Base-by-base conservation (phyloP, 2,797 vertebrate species). In the Lepilemur ruficaudatus region DNA sequence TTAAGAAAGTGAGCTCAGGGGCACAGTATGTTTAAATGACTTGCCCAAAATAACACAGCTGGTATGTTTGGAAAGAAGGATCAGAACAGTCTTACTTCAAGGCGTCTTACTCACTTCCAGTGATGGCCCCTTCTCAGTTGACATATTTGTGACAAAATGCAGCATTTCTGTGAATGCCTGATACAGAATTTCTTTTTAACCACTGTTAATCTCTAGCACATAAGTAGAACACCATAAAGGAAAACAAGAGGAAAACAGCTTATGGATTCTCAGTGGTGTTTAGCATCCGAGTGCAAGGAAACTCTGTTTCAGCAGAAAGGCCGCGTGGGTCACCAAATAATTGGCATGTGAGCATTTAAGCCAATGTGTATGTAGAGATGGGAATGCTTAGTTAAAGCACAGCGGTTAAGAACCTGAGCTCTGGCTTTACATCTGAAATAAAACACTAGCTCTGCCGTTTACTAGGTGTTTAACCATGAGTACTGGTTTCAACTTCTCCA, bases 321-420 rank as follows among this genome's bases (percentile, higher is more conserved):
- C 18, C 30, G 18, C 8, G 2, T 35, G n/a, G 25, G 10, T 72
- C 25, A 72, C 38, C 82, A 22, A 50, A 28, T 59, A 86, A 76
- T 3, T 30, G 18, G 28, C 25, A 48, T 28, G 22, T 4, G 7
- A 23, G 61, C 14, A n/a, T 32, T 46, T 48, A 59, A 57, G 73
- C 25, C 25, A 32, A 7, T 63, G 30, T 59, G 7, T 7, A n/a
- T 7, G 0, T 7, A 35, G 28, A 41, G 13, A n/a, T 1, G 5
- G 32, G n/a, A 23, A 35, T 65, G 48, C 12, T 55, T 72, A 59
- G 35, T 12, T 10, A 70, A 76, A 59, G 22, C 67, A 76, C 12
- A 81, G 38, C 11, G 18, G 22, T 18, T 81, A 46, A 43, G 52
- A 86, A 55, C 2, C 7, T 55, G 82, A 75, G 4, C 41, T 78